Evolutionary conservation across 1,140 invertebrate genomes (phyloP).

Genomic region (Brachystomella parvula): DNA sequence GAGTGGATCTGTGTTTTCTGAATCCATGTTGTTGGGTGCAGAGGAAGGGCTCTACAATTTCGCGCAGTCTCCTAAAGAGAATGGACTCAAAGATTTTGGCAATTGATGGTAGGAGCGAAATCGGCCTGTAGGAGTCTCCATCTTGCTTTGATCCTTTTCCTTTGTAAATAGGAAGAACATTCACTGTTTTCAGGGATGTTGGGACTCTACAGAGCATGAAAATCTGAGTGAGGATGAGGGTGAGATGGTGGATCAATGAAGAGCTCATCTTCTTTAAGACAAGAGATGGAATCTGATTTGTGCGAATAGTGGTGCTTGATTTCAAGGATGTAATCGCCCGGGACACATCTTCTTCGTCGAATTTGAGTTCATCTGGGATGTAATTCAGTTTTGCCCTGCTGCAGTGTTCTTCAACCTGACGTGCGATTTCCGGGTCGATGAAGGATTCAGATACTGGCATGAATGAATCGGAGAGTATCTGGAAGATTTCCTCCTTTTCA

Average conservation of each 20-base stretch:
- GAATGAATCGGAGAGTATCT: neutral
- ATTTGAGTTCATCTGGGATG: neutral
- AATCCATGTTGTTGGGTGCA: conserved; percentile 1
- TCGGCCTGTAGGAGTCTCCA: neutral
- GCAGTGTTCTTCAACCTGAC: no score
- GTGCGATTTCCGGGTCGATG: neutral
- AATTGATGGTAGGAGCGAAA: neutral
- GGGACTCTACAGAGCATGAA: neutral
- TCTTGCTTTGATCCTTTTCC: neutral
- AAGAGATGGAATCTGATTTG: neutral
- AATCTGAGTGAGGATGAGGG: neutral
- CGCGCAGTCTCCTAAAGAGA: neutral
- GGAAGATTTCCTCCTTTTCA: neutral
- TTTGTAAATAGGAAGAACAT: neutral
- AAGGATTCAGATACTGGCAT: no score
- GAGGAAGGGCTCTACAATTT: neutral
- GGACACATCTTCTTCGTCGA: neutral
- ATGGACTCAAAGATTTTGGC: neutral
- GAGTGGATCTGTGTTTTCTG: neutral
- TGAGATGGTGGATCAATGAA: neutral
- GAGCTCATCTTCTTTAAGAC: neutral
- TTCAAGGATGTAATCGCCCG: neutral
- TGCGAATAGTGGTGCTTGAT: neutral
- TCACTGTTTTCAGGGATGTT: neutral
- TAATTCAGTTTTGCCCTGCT: no score